phyloP scores from a whole-genome alignment of 2,888 invertebrate species.

The Acrobeloides nanus region DNA sequence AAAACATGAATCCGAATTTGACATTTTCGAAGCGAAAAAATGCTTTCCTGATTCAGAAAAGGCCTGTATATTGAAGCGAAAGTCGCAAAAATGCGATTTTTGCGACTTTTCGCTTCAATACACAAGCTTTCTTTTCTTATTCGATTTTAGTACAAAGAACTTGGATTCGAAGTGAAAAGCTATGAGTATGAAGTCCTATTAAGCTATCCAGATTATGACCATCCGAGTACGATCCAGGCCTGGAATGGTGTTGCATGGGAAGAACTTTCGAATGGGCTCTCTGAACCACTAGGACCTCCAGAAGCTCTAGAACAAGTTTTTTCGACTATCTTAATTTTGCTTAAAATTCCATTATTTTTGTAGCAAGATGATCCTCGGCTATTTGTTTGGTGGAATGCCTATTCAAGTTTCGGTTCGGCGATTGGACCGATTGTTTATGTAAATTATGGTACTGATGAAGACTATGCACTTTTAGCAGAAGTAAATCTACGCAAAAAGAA shows the following conservation, averaged over 20 bases:
- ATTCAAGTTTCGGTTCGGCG: constrained; percentile 38
- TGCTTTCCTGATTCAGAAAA: too few species aligned
- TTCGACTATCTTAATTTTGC: not conserved
- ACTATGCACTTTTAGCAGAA: constrained; percentile 35
- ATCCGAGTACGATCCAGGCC: constrained; percentile 33
- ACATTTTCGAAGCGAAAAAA: too few species aligned
- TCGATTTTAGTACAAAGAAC: constrained; percentile 28
- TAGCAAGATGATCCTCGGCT: constrained; percentile 20
- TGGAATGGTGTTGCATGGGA: constrained; percentile 31
- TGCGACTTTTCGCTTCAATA: too few species aligned
- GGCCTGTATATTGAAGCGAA: too few species aligned
- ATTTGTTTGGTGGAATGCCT: constrained; percentile 49
- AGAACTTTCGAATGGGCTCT: constrained; percentile 32
- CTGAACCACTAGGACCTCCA: constrained; percentile 19
- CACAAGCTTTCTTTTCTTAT: too few species aligned
- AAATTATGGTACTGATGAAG: constrained; percentile 39
- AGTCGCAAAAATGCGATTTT: too few species aligned
- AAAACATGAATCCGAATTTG: too few species aligned
- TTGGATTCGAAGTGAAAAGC: constrained; percentile 31
- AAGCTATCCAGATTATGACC: constrained; percentile 44
- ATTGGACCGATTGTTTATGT: constrained; percentile 41
- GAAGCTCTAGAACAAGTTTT: constrained; percentile 4
- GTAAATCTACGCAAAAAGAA: too few species aligned
- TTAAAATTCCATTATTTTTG: not conserved
- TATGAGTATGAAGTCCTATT: constrained; percentile 48